Base-by-base conservation (phyloP, 2,797 vertebrate genomes). In the Apodemus agrarius region DNA sequence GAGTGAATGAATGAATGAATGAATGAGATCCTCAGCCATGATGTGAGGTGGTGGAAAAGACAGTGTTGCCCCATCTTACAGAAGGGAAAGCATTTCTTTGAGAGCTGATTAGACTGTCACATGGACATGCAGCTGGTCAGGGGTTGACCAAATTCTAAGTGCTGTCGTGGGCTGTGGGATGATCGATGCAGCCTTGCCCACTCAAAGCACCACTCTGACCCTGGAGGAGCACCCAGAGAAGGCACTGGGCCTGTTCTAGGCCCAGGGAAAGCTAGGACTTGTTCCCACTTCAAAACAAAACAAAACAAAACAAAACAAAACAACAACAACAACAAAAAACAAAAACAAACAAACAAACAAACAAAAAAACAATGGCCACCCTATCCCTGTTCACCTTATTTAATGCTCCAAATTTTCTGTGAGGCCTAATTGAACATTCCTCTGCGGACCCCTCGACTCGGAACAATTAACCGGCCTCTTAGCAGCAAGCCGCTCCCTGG, bases 381-480 rank as follows among this genome's bases (percentile, higher is more conserved):
- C 97, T 97, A 96, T 92, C 96, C 97, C 85, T 88, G 82, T 78
- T 83, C 80, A 88, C 67, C 97, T 94, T 97, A 94, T 97, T 98
- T 96, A 98, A 94, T 96, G 95, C 97, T 97, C 98, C 97, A 96
- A 97, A 96, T 98, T 97, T 98, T 96, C 97, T 97, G n/a, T 34
- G 96, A 96, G 94, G 96, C 89, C 97, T 97, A 94, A 97, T 91
- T 97, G 96, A 97, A 97, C 98, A 94, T 97, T 98, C 98, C 97
- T 98, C 93, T 52, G 29, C 59, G 94, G 98, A 98, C 91, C 92
- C 93, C 85, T 98, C 96, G 89, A 96, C 97, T 92, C 92, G 46
- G 95, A 97, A 98, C 98, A 98, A 98, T 98, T 98, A 98, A 98
- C 96, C 75, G 86, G 1, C 67, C 96, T 98, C 98, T 98, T 98